These are phyloP conservation scores for Australoheros facetus DNA, from an alignment of 2,797 vertebrate species.

Conservation along the genomic window DNA sequence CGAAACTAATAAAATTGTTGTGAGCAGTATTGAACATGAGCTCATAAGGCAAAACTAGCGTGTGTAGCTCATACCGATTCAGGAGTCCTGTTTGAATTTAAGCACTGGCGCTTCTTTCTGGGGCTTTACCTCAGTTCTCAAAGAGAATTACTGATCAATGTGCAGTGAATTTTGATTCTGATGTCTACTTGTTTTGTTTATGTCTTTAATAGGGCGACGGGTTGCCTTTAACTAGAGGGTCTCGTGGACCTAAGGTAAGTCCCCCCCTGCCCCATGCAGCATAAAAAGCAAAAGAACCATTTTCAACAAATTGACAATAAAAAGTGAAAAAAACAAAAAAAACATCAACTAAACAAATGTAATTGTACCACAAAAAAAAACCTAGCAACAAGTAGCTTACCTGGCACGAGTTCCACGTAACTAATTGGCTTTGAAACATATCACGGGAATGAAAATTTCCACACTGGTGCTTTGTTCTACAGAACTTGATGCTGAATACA, in stretches of 20 bases:
- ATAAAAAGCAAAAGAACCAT: no score
- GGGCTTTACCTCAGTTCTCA: constrained; percentile 20
- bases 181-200: constrained; percentile 20
- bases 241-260: constrained; percentile 94
- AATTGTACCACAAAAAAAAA: neutral
- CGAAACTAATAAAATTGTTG: constrained; percentile 43
- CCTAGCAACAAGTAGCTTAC: neutral
- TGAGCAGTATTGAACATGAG: constrained; percentile 39
- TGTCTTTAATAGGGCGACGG: constrained; percentile 83
- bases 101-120: constrained; percentile 1
- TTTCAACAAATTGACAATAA: neutral
- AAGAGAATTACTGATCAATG: constrained; percentile 49
- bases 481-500: neutral
- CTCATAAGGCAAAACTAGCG: constrained; percentile 23
- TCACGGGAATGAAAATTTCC: neutral
- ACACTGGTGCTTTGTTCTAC: neutral
- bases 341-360: neutral
- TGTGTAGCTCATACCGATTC: constrained; percentile 29
- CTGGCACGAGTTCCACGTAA: neutral
- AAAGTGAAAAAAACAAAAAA: neutral
- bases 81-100: constrained; percentile 44
- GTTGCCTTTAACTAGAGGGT: constrained; percentile 82
- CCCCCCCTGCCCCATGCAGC: neutral
- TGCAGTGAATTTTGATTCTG: neutral
- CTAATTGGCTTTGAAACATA: neutral